phyloP scores from a whole-genome alignment of 2,797 vertebrate species.

The Cichlasoma orientale region DNA sequence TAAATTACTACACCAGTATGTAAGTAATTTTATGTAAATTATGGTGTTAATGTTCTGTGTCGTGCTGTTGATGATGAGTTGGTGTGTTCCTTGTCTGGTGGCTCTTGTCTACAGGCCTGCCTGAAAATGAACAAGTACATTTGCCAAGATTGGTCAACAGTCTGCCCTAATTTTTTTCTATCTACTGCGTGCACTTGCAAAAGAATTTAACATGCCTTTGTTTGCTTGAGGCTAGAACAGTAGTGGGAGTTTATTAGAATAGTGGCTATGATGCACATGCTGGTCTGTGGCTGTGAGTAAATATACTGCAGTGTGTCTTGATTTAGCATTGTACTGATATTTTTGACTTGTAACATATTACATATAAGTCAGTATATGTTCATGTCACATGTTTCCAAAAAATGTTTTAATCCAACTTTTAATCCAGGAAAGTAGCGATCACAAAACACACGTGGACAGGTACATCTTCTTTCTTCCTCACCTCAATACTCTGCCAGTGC shows the following conservation, averaged over 20 bases:
- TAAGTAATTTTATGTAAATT: constrained; percentile 97
- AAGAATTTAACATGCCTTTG: constrained; percentile 63
- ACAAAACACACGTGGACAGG: background rate
- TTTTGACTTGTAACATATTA: background rate
- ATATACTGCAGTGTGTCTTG: background rate
- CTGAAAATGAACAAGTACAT: constrained; percentile 70
- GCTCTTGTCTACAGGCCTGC: constrained; percentile 77
- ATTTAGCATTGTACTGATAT: background rate
- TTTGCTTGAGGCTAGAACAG: constrained; percentile 61
- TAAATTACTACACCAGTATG: constrained; percentile 92
- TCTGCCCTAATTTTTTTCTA: constrained; percentile 54
- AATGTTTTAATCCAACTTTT: background rate
- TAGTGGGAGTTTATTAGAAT: constrained; percentile 48
- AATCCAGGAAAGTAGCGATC: background rate
- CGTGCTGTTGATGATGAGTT: constrained; percentile 83
- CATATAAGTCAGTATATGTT: background rate
- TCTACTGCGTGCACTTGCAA: constrained; percentile 57
- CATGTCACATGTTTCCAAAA: background rate
- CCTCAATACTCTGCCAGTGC: constrained; percentile 7
- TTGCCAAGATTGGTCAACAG: constrained; percentile 69
- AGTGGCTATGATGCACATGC: constrained; percentile 47
- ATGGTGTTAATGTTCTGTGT: constrained; percentile 95
- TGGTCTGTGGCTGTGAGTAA: background rate
- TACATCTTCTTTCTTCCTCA: constrained; percentile 10
- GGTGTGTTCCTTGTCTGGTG: constrained; percentile 75